Percentiles rank a stretch among this genome's conserved stretches.
Evolutionary conservation across 64 coral and sea anemone genomes (phyloP).

Genomic region (Porites lutea): DNA sequence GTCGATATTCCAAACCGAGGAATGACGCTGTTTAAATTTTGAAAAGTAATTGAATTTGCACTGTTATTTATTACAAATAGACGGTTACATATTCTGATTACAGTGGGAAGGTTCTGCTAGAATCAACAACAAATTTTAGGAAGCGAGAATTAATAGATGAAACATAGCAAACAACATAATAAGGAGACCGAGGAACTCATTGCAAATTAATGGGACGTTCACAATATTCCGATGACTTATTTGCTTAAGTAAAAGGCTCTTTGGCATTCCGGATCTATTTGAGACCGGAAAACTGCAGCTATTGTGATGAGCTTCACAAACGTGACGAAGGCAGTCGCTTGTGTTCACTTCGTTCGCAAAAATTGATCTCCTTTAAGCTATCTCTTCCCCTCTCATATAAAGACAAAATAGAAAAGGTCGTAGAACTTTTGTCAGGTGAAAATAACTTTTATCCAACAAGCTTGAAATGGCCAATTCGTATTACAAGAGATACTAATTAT

Average conservation of each 20-base stretch:
- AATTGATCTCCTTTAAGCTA: too few relatives aligned
- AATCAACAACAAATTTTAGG: neutral
- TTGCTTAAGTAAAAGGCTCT: slow-evolving; percentile 8
- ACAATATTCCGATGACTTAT: neutral
- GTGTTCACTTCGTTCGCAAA: too few relatives aligned
- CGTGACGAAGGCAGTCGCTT: too few relatives aligned
- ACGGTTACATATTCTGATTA: neutral
- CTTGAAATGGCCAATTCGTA: too few relatives aligned
- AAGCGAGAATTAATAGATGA: neutral
- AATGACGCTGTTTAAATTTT: too few relatives aligned
- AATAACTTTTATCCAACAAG: too few relatives aligned
- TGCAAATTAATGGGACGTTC: neutral
- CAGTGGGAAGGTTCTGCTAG: neutral
- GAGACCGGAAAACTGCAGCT: neutral
- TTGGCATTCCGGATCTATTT: neutral
- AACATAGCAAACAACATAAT: too few relatives aligned
- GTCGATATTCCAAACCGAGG: too few relatives aligned
- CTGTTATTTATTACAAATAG: neutral
- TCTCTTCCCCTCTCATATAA: too few relatives aligned
- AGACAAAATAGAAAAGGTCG: too few relatives aligned
- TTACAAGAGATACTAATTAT: neutral
- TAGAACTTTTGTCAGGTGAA: too few relatives aligned
- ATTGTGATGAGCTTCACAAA: neutral
- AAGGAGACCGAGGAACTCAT: neutral
- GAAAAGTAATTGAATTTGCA: too few relatives aligned